phyloP scores from a whole-genome alignment of 1,140 invertebrate species.

The Trypoxylus dichotomus region DNA sequence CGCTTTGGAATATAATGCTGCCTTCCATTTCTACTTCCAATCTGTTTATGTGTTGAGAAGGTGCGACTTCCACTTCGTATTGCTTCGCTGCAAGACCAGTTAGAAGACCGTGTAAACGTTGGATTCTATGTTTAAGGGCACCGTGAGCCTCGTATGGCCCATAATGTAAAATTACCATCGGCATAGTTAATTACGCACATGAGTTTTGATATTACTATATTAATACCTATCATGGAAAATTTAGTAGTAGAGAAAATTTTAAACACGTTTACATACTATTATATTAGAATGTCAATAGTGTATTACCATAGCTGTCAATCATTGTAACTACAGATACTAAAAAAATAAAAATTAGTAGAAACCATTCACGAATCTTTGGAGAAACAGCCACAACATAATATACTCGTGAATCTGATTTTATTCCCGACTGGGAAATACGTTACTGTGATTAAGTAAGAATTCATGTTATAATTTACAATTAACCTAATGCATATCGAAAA shows the following conservation, averaged over 20 bases:
- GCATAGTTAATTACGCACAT: neutral
- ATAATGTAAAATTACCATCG: slow-evolving; percentile 33
- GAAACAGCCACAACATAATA: too few species aligned
- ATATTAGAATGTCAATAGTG: too few species aligned
- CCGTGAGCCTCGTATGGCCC: slow-evolving; percentile 43
- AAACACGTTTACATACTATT: neutral
- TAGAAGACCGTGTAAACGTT: slow-evolving; percentile 36
- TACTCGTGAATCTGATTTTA: too few species aligned
- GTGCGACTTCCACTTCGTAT: slow-evolving; percentile 36
- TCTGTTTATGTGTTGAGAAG: slow-evolving; percentile 36
- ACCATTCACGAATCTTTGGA: too few species aligned
- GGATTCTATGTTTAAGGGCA: slow-evolving; percentile 38
- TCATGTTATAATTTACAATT: too few species aligned
- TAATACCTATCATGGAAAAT: neutral
- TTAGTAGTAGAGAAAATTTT: neutral
- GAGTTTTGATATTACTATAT: neutral
- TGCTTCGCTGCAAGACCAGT: slow-evolving; percentile 13
- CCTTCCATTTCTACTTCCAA: slow-evolving; percentile 40
- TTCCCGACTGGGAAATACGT: too few species aligned
- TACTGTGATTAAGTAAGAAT: too few species aligned
- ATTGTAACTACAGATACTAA: too few species aligned
- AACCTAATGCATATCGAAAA: too few species aligned
- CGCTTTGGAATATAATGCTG: slow-evolving; percentile 39
- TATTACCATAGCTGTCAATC: too few species aligned
- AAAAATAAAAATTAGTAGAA: too few species aligned